Evolutionary conservation across 2,888 invertebrate genomes (phyloP).

Genomic region (Hypena proboscidalis): DNA sequence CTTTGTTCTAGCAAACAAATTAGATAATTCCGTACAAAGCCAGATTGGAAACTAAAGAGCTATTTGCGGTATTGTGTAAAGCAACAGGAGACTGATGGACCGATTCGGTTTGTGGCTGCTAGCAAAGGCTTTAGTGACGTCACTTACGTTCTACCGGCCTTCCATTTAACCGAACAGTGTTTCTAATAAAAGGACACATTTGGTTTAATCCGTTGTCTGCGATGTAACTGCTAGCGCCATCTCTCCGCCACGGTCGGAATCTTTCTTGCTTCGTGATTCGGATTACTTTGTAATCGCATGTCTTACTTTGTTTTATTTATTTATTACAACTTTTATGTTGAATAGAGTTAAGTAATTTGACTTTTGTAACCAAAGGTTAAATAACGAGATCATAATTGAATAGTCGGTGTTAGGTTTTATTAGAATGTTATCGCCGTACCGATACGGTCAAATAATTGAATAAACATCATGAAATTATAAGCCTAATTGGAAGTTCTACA

Average conservation of each 20-base stretch:
- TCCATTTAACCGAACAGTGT: constrained; percentile 36
- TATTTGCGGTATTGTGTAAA: constrained; percentile 41
- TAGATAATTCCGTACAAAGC: constrained; percentile 26
- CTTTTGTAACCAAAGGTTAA: no score
- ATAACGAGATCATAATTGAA: no score
- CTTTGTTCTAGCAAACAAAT: constrained; percentile 13
- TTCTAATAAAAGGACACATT: constrained; percentile 42
- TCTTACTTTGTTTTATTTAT: no score
- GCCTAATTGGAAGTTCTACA: no score
- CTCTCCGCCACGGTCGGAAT: constrained; percentile 29
- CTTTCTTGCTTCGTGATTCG: constrained; percentile 6
- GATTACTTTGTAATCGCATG: constrained; percentile 3
- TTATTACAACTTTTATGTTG: no score
- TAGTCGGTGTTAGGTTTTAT: no score
- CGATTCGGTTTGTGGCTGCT: constrained; percentile 31
- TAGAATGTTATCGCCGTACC: no score
- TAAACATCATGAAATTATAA: no score
- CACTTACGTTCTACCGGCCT: constrained; percentile 31
- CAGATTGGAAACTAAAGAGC: constrained; percentile 30
- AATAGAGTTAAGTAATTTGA: no score
- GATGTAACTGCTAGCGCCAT: constrained; percentile 37
- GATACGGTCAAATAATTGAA: no score
- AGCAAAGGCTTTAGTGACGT: constrained; percentile 40
- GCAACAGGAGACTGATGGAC: constrained; percentile 42
- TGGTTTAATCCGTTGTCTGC: constrained; percentile 27